These are phyloP conservation scores for Philopedon plagiatum DNA, from an alignment of 2,888 invertebrate species.

Conservation along the genomic window DNA sequence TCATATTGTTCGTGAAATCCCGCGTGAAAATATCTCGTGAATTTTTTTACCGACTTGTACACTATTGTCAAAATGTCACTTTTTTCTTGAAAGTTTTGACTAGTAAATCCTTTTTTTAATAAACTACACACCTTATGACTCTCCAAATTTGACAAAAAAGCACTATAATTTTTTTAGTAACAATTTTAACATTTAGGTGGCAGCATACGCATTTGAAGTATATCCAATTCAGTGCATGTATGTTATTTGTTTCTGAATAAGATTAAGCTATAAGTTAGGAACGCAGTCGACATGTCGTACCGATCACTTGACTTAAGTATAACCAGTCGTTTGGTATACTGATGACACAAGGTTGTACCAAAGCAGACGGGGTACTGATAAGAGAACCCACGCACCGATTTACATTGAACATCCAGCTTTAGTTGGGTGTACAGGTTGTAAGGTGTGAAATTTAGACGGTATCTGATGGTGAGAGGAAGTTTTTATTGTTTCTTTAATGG, in stretches of 20 bases:
- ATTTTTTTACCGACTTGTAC: too few species aligned
- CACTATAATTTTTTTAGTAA: too few species aligned
- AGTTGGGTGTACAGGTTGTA: constrained; percentile 46
- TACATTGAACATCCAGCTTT: constrained; percentile 50
- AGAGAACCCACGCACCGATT: constrained; percentile 50
- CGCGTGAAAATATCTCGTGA: too few species aligned
- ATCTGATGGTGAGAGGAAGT: constrained; percentile 42
- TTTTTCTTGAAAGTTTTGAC: too few species aligned
- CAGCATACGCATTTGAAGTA: too few species aligned
- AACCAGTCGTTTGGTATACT: constrained; percentile 43
- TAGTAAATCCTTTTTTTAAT: too few species aligned
- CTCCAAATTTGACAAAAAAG: too few species aligned
- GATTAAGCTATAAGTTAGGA: constrained; percentile 1
- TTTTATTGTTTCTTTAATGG: constrained; percentile 45
- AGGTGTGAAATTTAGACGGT: constrained; percentile 50
- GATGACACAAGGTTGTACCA: constrained; percentile 47
- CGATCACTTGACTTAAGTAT: constrained; percentile 10
- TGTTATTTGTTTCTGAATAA: neutral
- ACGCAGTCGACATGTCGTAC: constrained; percentile 27
- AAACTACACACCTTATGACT: too few species aligned
- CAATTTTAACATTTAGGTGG: too few species aligned
- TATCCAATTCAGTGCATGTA: too few species aligned
- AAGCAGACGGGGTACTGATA: constrained; percentile 45
- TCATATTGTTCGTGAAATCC: too few species aligned
- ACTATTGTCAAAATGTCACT: too few species aligned